A percentile compares a stretch with the other conserved stretches of the same genome.
Evolutionary conservation across 2,797 vertebrate species (phyloP).

Genomic region (Antennarius maculatus): DNA sequence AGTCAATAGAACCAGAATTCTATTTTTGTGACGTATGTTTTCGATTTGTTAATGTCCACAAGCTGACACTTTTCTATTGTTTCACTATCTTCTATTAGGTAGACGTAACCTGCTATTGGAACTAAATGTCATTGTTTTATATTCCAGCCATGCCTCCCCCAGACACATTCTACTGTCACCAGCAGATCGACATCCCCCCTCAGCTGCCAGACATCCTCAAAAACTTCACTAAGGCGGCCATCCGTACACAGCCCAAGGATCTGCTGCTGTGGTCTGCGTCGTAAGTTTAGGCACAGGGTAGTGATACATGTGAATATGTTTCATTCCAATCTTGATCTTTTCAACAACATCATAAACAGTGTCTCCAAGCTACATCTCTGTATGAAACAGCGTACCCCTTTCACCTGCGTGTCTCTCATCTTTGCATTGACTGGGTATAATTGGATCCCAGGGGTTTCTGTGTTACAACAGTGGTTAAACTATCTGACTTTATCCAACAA

Average conservation of each 20-base stretch:
- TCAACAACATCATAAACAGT: conserved; percentile 24
- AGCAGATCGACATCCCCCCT: conserved; percentile 93
- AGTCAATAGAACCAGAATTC: not conserved
- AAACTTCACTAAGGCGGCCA: conserved; percentile 94
- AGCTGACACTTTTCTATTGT: not conserved
- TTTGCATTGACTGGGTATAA: conserved; percentile 53
- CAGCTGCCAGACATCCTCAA: conserved; percentile 92
- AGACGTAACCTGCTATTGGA: conserved; percentile 27
- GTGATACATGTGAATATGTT: conserved; percentile 3
- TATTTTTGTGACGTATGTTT: not conserved
- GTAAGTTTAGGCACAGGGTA: conserved; percentile 77
- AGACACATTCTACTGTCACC: conserved; percentile 90
- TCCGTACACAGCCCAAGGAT: conserved; percentile 92
- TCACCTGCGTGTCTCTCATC: conserved; percentile 32
- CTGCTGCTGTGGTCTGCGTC: conserved; percentile 90
- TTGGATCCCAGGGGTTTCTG: conserved; percentile 50
- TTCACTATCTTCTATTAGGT: not conserved
- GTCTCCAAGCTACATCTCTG: conserved; percentile 14
- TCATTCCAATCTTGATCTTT: conserved; percentile 25
- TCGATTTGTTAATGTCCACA: not conserved
- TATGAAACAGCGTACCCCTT: conserved; percentile 21
- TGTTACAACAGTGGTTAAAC: conserved; percentile 39
- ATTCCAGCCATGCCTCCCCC: conserved; percentile 86
- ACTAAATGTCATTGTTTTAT: conserved; percentile 14
- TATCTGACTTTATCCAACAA: conserved; percentile 28